Evolutionary conservation across 2,888 invertebrate genomes (phyloP).

Genomic region (Mesopsocus fuscifrons): DNA sequence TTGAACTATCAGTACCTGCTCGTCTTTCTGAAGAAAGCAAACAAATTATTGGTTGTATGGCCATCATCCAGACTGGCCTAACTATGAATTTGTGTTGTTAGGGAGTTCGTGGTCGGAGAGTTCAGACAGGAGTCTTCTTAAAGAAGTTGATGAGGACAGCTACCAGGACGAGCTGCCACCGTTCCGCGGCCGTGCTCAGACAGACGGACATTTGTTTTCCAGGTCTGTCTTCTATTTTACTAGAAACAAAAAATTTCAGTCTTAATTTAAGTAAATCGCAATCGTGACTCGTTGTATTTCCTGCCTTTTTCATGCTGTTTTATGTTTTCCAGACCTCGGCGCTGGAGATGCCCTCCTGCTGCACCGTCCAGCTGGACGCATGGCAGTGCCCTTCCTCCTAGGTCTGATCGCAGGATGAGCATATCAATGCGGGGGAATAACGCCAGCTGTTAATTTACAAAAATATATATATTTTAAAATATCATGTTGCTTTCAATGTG

Average conservation of each 20-base stretch:
- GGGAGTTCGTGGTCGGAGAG: conserved; percentile 33
- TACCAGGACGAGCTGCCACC: conserved; percentile 30
- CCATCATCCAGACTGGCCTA: too few relatives aligned
- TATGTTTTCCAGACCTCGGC: conserved; percentile 1
- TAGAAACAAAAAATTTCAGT: too few relatives aligned
- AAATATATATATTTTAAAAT: too few relatives aligned
- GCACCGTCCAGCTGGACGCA: conserved; percentile 26
- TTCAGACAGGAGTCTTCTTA: conserved; percentile 41
- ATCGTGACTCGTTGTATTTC: background rate
- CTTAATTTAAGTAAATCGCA: too few relatives aligned
- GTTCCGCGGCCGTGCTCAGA: conserved; percentile 56
- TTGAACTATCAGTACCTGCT: too few relatives aligned
- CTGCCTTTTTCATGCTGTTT: background rate
- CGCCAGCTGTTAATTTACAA: conserved; percentile 28
- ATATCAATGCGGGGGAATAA: conserved; percentile 54
- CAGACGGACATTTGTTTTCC: conserved; percentile 43
- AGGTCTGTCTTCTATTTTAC: conserved; percentile 29
- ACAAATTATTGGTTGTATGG: too few relatives aligned
- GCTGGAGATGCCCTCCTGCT: conserved; percentile 22
- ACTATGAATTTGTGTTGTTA: too few relatives aligned
- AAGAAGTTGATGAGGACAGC: conserved; percentile 32
- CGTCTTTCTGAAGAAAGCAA: too few relatives aligned
- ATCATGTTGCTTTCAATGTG: too few relatives aligned
- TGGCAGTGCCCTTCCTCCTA: conserved; percentile 26
- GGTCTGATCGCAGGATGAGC: conserved; percentile 50